A percentile compares a stretch with the other conserved stretches of the same genome.
phyloP scores from a whole-genome alignment of 2,113 vertebrate genomes.

The Empidonax alnorum region DNA sequence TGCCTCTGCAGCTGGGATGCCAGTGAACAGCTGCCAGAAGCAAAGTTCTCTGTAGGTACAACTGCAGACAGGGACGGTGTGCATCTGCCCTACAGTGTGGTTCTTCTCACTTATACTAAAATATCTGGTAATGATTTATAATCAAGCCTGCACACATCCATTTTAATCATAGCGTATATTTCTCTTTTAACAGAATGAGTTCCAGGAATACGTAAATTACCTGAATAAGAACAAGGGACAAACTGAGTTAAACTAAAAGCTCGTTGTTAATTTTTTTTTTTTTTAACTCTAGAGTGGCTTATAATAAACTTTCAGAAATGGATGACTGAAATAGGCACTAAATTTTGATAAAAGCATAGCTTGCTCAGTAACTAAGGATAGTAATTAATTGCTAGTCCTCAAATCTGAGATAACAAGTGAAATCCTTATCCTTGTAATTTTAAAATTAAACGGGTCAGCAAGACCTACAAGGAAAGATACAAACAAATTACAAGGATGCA shows the following conservation, averaged over 20 bases:
- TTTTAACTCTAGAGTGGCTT: neutral
- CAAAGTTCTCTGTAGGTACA: neutral
- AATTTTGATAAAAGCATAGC: neutral
- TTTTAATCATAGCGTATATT: neutral
- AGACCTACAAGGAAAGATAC: neutral
- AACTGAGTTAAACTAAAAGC: neutral
- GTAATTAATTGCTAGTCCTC: neutral
- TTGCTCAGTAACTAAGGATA: neutral
- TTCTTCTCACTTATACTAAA: neutral
- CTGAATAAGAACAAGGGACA: neutral
- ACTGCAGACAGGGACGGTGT: neutral
- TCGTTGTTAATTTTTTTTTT: neutral
- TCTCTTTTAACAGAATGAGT: neutral
- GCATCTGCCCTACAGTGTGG: neutral
- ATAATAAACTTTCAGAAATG: neutral
- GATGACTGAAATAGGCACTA: neutral
- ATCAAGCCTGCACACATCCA: neutral
- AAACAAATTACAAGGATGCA: neutral
- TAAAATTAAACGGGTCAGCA: neutral
- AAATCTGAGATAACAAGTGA: neutral
- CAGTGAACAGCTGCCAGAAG: accelerated
- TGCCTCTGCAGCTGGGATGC: neutral
- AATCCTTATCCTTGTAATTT: neutral
- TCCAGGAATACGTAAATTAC: neutral
- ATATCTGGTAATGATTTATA: neutral